Percentiles rank a stretch among this genome's conserved stretches.
phyloP scores from a whole-genome alignment of 1,140 invertebrate genomes.

The Bombyx mori region DNA sequence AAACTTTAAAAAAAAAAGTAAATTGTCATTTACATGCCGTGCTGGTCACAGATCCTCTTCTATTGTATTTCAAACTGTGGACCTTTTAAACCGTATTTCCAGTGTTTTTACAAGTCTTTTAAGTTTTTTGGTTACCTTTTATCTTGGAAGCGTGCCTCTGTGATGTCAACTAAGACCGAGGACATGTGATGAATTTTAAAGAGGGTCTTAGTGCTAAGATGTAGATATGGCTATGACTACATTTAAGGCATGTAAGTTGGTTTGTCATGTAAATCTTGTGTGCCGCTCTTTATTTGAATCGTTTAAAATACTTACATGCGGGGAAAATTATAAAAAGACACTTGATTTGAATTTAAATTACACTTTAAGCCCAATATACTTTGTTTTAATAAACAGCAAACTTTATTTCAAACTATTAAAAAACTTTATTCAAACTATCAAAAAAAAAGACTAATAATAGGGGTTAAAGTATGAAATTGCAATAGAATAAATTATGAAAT shows the following conservation, averaged over 20 bases:
- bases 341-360: too few relatives aligned
- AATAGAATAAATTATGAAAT: too few relatives aligned
- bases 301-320: too few relatives aligned
- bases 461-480: too few relatives aligned
- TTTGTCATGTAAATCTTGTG: constrained; percentile 46
- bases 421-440: too few relatives aligned
- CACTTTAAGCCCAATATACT: too few relatives aligned
- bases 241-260: constrained; percentile 32
- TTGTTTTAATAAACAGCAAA: too few relatives aligned
- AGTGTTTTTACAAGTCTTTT: constrained; percentile 40
- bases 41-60: constrained; percentile 45
- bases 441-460: too few relatives aligned
- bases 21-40: too few relatives aligned
- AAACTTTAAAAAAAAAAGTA: too few relatives aligned
- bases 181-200: constrained; percentile 64
- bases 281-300: neutral
- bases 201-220: constrained; percentile 34
- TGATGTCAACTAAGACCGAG: constrained; percentile 31
- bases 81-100: constrained; percentile 53
- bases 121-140: constrained; percentile 38
- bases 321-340: too few relatives aligned
- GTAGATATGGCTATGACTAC: constrained; percentile 46
- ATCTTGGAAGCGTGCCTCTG: constrained; percentile 46
- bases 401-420: too few relatives aligned
- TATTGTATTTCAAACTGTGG: constrained; percentile 48